Base-by-base conservation (phyloP, 30 jellyfish, hydroid and myxozoan species). In the Cassiopea andromeda region DNA sequence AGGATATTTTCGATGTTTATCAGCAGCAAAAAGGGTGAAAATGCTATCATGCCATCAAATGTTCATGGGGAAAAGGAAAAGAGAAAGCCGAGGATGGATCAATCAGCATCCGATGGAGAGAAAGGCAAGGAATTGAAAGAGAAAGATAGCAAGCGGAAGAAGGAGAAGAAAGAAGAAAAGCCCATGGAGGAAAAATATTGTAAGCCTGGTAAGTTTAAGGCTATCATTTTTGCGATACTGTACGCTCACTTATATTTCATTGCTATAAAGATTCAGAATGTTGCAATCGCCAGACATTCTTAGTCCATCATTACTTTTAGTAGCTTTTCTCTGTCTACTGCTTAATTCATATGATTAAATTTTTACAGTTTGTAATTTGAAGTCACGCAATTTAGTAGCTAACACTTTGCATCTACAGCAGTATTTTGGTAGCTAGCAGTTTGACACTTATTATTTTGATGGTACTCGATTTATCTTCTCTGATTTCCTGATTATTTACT, bases 171-270 rank as follows among this genome's bases (percentile, higher is more conserved):
- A 58, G 97, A 90, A 44, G 90, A 90, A 43, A 72, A 88, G 78
- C 58, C 76, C 5, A 50, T 58, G 59, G 95, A 88, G 10, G 95
- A 93, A 60, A 81, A 81, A 54, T 66, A 70, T 69, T 93, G 98
- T 72, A 89, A 74, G 85, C 97, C 98, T 75, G 98, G 98, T 89
- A 46, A 17, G 82, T 78, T 70, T 5, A 50, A 50, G 64, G 5
- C 9, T 50, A 50, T n/a, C n/a, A n/a, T n/a, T n/a, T n/a, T n/a
- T n/a, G n/a, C n/a, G n/a, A n/a, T n/a, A n/a, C n/a, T n/a, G n/a
- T n/a, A n/a, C n/a, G n/a, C n/a, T n/a, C n/a, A n/a, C n/a, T n/a
- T n/a, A n/a, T n/a, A n/a, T n/a, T n/a, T n/a, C n/a, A n/a, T n/a
- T n/a, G n/a, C n/a, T n/a, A n/a, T n/a, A n/a, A n/a, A n/a, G n/a